These are phyloP conservation scores for Phania funesta DNA, from an alignment of 2,888 invertebrate genomes.

Conservation along the genomic window DNA sequence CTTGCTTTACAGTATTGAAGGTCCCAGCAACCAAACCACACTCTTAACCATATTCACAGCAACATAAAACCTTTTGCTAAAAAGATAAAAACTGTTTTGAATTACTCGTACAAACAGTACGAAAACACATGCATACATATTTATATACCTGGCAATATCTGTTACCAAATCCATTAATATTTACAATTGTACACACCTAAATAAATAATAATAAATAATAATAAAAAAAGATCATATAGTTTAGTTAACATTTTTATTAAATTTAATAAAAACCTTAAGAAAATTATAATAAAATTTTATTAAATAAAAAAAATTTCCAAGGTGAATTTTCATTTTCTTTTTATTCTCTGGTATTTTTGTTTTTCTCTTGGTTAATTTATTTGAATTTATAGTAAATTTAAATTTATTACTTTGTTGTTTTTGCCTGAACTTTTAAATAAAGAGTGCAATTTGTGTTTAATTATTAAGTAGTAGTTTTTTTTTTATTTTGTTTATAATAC, in stretches of 20 bases:
- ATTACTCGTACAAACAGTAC: no score
- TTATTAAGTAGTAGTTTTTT: background rate
- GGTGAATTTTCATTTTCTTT: constrained; percentile 18
- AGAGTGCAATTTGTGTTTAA: background rate
- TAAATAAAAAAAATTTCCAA: constrained; percentile 46
- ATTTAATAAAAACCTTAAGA: constrained; percentile 18
- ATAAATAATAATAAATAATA: no score
- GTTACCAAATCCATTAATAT: constrained; percentile 31
- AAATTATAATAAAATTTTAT: constrained; percentile 49
- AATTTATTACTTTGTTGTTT: no score
- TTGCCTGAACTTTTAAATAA: constrained; percentile 30
- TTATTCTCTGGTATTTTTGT: background rate
- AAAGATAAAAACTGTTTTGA: no score
- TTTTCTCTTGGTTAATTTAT: background rate
- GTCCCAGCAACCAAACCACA: no score
- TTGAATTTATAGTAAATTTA: no score
- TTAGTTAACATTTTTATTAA: constrained; percentile 46
- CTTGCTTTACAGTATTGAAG: no score
- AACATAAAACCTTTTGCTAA: no score
- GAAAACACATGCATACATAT: background rate
- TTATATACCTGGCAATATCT: constrained; percentile 25
- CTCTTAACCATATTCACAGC: no score
- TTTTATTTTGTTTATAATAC: constrained; percentile 39
- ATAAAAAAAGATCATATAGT: constrained; percentile 14
- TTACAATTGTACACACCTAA: constrained; percentile 33